Conservation (phyloP, 1,140 invertebrate genomes). For the Bradysia coprophila region DNA sequence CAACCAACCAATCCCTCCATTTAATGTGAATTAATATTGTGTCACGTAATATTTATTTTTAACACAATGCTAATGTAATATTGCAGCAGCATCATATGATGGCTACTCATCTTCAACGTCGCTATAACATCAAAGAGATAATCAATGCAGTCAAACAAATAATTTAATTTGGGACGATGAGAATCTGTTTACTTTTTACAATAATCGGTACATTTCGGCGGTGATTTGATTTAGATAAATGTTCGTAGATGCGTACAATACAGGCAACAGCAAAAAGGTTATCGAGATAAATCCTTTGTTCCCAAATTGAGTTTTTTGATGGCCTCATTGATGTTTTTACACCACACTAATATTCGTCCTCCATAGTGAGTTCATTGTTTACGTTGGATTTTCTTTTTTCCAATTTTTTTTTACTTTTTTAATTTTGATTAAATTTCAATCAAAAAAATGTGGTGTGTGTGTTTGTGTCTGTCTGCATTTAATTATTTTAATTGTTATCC, state of each 20-base stretch:
- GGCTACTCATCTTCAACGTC: constrained; percentile 38
- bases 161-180: constrained; percentile 24
- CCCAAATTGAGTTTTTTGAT: background rate
- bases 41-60: too few relatives aligned
- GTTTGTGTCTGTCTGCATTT: too few relatives aligned
- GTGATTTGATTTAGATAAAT: constrained; percentile 8
- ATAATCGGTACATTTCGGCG: constrained; percentile 20
- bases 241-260: background rate
- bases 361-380: constrained; percentile 1
- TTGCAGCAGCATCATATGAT: constrained; percentile 33
- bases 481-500: too few relatives aligned
- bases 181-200: constrained; percentile 20
- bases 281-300: background rate
- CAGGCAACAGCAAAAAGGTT: background rate
- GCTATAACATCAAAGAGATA: constrained; percentile 24
- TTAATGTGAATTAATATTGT: too few relatives aligned
- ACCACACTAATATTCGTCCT: too few relatives aligned
- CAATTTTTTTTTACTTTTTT: too few relatives aligned
- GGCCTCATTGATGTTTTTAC: background rate
- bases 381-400: too few relatives aligned
- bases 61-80: constrained; percentile 14
- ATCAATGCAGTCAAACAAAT: constrained; percentile 7
- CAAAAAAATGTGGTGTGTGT: too few relatives aligned
- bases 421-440: too few relatives aligned
- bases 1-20: too few relatives aligned